Conservation (phyloP, 1,140 invertebrate genomes). For the Agrypnia vestita region DNA sequence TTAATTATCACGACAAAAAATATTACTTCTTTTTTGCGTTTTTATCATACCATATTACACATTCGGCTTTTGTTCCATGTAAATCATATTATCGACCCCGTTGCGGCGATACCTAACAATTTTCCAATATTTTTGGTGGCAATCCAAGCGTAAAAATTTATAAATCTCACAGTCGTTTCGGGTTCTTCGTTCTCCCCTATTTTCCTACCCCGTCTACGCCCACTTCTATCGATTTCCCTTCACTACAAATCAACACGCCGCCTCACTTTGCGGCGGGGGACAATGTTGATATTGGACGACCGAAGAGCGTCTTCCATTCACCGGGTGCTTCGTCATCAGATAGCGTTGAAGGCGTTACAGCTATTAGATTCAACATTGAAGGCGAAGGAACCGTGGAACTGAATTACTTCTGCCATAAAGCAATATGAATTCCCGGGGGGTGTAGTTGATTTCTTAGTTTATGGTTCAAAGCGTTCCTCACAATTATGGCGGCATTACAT, state of each 20-base stretch:
- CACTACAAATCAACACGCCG: slow-evolving; percentile 24
- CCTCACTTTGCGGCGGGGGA: slow-evolving; percentile 18
- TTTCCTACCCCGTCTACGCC: slow-evolving; percentile 22
- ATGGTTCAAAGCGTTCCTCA: no score
- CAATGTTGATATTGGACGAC: slow-evolving; percentile 16
- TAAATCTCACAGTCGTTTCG: slow-evolving; percentile 22
- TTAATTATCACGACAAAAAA: no score
- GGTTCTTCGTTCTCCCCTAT: slow-evolving; percentile 26
- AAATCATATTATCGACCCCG: not conserved
- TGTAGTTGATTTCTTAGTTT: not conserved
- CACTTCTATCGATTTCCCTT: slow-evolving; percentile 27
- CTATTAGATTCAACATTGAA: not conserved
- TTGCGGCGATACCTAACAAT: not conserved
- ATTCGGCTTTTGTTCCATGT: no score
- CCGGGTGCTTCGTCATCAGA: slow-evolving; percentile 2
- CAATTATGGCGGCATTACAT: no score
- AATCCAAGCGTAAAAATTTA: not conserved
- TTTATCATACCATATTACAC: no score
- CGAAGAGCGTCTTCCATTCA: slow-evolving; percentile 4
- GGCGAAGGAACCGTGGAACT: not conserved
- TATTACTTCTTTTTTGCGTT: no score
- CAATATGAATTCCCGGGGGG: not conserved
- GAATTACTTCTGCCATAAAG: slow-evolving; percentile 9
- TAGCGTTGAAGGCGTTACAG: slow-evolving; percentile 15
- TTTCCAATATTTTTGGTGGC: not conserved